Evolutionary conservation across 1,140 invertebrate species (phyloP).

Genomic region (Heliothis subflexa): DNA sequence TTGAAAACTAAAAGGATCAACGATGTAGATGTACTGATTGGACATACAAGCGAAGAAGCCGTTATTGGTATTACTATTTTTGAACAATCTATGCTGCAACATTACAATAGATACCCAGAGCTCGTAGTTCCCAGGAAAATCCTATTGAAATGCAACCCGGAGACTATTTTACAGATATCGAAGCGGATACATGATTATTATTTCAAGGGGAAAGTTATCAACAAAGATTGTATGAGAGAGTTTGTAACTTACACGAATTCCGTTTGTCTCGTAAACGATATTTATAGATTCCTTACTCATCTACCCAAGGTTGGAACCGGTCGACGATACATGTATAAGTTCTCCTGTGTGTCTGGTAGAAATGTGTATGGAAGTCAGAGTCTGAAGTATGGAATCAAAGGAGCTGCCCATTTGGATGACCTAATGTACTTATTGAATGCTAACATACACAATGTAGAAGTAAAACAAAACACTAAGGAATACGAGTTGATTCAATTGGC

Average conservation of each 20-base stretch:
- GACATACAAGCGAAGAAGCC: conserved; percentile 86
- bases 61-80: conserved; percentile 46
- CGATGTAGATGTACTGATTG: conserved; percentile 87
- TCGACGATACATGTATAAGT: conserved; percentile 62
- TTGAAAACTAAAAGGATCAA: conserved; percentile 77
- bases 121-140: conserved; percentile 48
- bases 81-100: conserved; percentile 34
- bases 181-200: conserved; percentile 75
- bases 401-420: conserved; percentile 69
- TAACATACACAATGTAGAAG: conserved; percentile 57
- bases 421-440: conserved; percentile 69
- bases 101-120: conserved; percentile 42
- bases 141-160: conserved; percentile 28
- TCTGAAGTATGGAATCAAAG: conserved; percentile 55
- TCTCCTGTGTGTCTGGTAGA: conserved; percentile 61
- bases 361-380: conserved; percentile 59
- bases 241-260: conserved; percentile 73
- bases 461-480: conserved; percentile 57
- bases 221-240: conserved; percentile 60
- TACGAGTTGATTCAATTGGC: conserved; percentile 75
- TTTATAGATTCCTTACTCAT: conserved; percentile 68
- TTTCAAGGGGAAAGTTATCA: conserved; percentile 71
- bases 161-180: conserved; percentile 57
- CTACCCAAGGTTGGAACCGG: conserved; percentile 58
- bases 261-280: conserved; percentile 69